phyloP scores from a whole-genome alignment of 1,140 invertebrate species.

The Diachasmimorpha longicaudata region DNA sequence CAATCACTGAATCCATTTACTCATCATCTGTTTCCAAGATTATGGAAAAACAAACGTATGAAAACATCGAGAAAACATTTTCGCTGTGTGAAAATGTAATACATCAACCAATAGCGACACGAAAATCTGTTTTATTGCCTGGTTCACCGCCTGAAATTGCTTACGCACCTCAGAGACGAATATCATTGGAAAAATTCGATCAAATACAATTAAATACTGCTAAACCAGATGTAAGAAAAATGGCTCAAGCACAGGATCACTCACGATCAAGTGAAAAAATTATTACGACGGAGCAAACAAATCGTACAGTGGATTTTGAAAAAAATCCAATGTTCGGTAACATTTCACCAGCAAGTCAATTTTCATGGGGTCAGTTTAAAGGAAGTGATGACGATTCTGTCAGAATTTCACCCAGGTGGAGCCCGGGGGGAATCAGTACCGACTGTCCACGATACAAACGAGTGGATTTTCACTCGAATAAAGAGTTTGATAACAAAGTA shows the following conservation, averaged over 20 bases:
- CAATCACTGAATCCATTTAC: neutral
- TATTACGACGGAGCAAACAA: constrained; percentile 73
- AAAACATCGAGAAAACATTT: constrained; percentile 41
- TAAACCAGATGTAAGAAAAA: constrained; percentile 71
- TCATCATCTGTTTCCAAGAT: constrained; percentile 18
- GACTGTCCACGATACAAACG: constrained; percentile 68
- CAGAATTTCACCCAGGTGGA: constrained; percentile 68
- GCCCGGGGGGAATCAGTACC: constrained; percentile 65
- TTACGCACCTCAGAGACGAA: constrained; percentile 63
- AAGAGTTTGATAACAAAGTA: constrained; percentile 59
- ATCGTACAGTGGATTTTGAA: constrained; percentile 71
- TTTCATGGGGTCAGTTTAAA: constrained; percentile 70
- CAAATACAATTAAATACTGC: constrained; percentile 66
- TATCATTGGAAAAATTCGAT: constrained; percentile 65
- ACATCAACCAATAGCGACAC: constrained; percentile 53
- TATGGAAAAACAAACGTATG: constrained; percentile 27
- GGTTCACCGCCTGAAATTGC: constrained; percentile 67
- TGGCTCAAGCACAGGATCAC: constrained; percentile 72
- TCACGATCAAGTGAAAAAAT: constrained; percentile 70
- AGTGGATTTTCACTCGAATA: constrained; percentile 62
- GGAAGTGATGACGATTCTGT: constrained; percentile 73
- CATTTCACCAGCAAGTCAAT: constrained; percentile 70
- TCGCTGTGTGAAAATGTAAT: constrained; percentile 27
- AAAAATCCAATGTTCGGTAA: constrained; percentile 57
- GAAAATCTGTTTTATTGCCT: constrained; percentile 63